These are phyloP conservation scores for Agrilus planipennis DNA, from an alignment of 1,140 invertebrate genomes.

Conservation along the genomic window DNA sequence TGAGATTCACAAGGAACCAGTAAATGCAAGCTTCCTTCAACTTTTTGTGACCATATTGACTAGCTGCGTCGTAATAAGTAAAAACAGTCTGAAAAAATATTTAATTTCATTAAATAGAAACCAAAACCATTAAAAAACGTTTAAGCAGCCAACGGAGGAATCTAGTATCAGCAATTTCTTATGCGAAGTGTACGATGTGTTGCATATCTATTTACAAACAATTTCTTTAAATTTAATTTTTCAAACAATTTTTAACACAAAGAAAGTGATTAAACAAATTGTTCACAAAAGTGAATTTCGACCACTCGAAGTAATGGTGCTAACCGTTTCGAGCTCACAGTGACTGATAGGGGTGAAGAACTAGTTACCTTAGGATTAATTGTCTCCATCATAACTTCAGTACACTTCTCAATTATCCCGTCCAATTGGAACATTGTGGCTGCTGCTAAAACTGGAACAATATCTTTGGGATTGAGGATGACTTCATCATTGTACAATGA, in stretches of 20 bases:
- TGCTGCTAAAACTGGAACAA: slow-evolving; percentile 60
- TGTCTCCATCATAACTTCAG: slow-evolving; percentile 63
- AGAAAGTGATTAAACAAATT: no score
- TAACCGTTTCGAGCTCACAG: no score
- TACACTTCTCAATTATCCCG: slow-evolving; percentile 60
- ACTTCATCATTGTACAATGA: slow-evolving; percentile 73
- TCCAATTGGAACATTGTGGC: slow-evolving; percentile 69
- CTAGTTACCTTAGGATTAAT: slow-evolving; percentile 46
- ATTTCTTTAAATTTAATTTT: no score
- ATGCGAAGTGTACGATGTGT: no score
- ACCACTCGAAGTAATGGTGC: no score
- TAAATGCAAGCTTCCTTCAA: slow-evolving; percentile 50
- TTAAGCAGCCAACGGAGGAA: slow-evolving; percentile 2
- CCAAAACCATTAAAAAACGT: slow-evolving; percentile 1
- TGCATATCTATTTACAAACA: no score
- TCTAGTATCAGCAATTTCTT: no score
- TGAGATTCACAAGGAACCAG: slow-evolving; percentile 60
- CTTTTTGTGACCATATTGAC: slow-evolving; percentile 51
- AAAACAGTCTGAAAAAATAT: slow-evolving; percentile 49
- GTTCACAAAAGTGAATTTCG: no score
- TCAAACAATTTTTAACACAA: no score
- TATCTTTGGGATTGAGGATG: slow-evolving; percentile 53
- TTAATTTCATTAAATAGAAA: slow-evolving; percentile 14
- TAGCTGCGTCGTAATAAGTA: slow-evolving; percentile 54
- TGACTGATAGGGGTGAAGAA: no score